These are phyloP conservation scores for Coracopsis vasa DNA, from an alignment of 2,113 vertebrate species.

Conservation along the genomic window DNA sequence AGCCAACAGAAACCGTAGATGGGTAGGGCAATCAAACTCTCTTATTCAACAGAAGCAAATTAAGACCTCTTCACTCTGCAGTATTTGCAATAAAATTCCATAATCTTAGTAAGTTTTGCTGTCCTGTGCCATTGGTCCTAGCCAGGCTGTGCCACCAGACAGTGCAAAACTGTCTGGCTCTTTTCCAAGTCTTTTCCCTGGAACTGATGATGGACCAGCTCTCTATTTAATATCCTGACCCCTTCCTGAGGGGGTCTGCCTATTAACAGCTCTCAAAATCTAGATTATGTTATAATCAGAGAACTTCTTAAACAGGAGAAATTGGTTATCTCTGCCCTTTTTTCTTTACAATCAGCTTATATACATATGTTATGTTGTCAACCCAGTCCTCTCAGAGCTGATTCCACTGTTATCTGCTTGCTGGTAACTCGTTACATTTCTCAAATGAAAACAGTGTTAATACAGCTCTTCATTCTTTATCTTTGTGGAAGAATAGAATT, in stretches of 20 bases:
- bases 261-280: not conserved
- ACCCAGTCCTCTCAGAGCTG: not conserved
- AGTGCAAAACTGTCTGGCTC: not conserved
- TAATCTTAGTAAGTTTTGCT: not conserved
- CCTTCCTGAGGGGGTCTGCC: not conserved
- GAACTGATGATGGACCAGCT: not conserved
- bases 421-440: not conserved
- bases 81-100: not conserved
- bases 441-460: not conserved
- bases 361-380: not conserved
- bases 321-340: not conserved
- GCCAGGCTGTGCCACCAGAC: not conserved
- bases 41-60: not conserved
- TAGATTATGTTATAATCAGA: not conserved
- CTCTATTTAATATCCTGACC: not conserved
- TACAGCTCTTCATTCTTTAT: not conserved
- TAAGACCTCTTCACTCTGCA: not conserved
- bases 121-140: not conserved
- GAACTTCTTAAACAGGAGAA: not conserved
- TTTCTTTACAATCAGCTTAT: not conserved
- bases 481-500: not conserved
- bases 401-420: not conserved
- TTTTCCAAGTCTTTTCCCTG: not conserved
- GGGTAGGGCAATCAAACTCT: not conserved
- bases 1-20: not conserved